A percentile compares a stretch with the other conserved stretches of the same genome.
Evolutionary conservation across 2,888 invertebrate species (phyloP).

Genomic region (Craniophora ligustri): DNA sequence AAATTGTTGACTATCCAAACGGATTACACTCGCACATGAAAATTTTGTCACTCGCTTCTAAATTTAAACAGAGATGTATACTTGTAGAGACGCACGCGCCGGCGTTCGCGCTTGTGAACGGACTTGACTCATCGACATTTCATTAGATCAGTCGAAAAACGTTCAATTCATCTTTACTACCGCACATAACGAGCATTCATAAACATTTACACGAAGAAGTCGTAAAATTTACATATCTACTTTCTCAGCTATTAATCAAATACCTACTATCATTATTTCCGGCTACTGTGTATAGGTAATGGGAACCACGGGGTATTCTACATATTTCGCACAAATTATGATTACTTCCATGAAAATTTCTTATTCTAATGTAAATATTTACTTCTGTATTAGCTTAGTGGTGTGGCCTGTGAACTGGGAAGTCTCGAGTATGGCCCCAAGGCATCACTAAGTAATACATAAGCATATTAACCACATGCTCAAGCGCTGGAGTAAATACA

Average conservation of each 20-base stretch:
- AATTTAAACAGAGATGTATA: constrained; percentile 71
- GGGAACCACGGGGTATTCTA: no score
- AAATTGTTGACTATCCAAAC: constrained; percentile 52
- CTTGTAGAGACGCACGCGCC: constrained; percentile 54
- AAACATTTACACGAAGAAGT: constrained; percentile 37
- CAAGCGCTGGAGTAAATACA: no score
- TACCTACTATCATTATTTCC: no score
- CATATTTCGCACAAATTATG: no score
- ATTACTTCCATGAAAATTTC: no score
- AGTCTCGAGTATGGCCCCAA: no score
- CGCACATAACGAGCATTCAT: constrained; percentile 44
- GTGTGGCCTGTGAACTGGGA: no score
- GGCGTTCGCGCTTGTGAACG: constrained; percentile 55
- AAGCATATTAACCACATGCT: no score
- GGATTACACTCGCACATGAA: constrained; percentile 46
- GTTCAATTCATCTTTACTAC: constrained; percentile 51
- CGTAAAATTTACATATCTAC: constrained; percentile 6
- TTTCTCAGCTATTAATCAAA: constrained; percentile 11
- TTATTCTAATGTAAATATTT: no score
- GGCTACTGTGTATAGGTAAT: no score
- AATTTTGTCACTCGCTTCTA: constrained; percentile 80
- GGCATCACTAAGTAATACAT: no score
- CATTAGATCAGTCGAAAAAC: constrained; percentile 67
- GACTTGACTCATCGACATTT: constrained; percentile 71
- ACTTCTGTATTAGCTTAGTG: no score